Evolutionary conservation across 2,888 invertebrate species (phyloP).

Genomic region (Imbricaverruca yamaguchii): DNA sequence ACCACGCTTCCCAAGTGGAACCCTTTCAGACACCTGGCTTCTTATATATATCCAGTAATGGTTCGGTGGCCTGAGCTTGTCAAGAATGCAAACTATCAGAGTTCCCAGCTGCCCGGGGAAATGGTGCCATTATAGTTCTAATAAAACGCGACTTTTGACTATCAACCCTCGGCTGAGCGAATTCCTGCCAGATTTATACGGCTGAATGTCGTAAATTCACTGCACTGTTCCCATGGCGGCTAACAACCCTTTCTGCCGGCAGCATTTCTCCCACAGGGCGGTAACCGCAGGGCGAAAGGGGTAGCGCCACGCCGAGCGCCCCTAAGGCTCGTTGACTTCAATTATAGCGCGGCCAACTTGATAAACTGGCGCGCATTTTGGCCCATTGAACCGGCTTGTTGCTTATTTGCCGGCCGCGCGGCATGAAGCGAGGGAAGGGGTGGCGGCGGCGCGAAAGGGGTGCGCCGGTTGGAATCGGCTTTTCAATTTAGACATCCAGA

Average conservation of each 20-base stretch:
- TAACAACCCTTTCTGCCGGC: slow-evolving; percentile 3
- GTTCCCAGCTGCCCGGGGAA: neutral
- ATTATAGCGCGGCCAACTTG: slow-evolving; percentile 3
- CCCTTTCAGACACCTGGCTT: too few species aligned
- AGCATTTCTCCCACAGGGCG: neutral
- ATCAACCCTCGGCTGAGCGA: neutral
- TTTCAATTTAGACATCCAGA: neutral
- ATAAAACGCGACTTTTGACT: slow-evolving; percentile 7
- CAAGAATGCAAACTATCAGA: neutral
- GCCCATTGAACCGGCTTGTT: slow-evolving; percentile 5
- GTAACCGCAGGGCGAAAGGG: neutral
- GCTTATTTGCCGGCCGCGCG: neutral
- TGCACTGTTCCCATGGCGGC: neutral
- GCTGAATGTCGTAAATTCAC: neutral
- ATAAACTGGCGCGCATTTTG: slow-evolving; percentile 14
- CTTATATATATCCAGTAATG: too few species aligned
- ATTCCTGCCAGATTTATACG: neutral
- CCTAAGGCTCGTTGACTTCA: slow-evolving; percentile 5
- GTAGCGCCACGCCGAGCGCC: neutral
- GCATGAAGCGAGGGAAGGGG: neutral
- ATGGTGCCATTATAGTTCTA: neutral
- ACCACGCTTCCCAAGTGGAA: too few species aligned
- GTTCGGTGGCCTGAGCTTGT: too few species aligned
- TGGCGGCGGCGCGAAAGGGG: neutral
- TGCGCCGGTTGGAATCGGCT: neutral